Conservation (phyloP, 2,888 invertebrate species). For the Apomyelois bistriatella region DNA sequence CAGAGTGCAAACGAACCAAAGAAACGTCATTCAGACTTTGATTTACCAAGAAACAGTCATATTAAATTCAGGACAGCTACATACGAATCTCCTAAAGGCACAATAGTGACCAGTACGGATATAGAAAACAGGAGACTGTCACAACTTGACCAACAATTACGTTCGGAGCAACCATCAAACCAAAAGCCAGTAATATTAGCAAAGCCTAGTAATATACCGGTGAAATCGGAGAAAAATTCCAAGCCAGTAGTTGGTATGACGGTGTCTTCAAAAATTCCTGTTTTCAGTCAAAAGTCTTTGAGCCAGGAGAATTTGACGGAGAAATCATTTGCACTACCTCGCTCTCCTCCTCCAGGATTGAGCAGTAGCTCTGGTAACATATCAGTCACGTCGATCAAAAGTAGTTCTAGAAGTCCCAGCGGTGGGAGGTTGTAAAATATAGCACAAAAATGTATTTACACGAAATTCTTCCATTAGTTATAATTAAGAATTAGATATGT, state of each 20-base stretch:
- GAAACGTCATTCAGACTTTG: slow-evolving; percentile 75
- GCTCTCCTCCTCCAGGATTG: slow-evolving; percentile 59
- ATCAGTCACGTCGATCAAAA: slow-evolving; percentile 82
- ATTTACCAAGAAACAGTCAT: slow-evolving; percentile 76
- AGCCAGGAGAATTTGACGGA: slow-evolving; percentile 74
- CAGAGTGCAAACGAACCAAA: slow-evolving; percentile 59
- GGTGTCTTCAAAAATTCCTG: slow-evolving; percentile 72
- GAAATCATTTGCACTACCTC: slow-evolving; percentile 58
- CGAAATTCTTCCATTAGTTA: slow-evolving; percentile 12
- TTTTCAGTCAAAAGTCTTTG: slow-evolving; percentile 71
- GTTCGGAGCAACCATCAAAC: slow-evolving; percentile 44
- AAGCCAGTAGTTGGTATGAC: slow-evolving; percentile 44
- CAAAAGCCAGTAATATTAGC: slow-evolving; percentile 61
- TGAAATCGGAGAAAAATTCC: slow-evolving; percentile 56
- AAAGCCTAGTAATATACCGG: slow-evolving; percentile 73
- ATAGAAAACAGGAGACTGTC: slow-evolving; percentile 78
- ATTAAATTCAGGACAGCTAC: slow-evolving; percentile 83
- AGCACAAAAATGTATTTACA: slow-evolving; percentile 4
- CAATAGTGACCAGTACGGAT: slow-evolving; percentile 76
- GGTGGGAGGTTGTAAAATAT: slow-evolving; percentile 57
- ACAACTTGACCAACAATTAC: slow-evolving; percentile 71
- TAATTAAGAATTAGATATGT: slow-evolving; percentile 13
- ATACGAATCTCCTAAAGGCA: slow-evolving; percentile 79
- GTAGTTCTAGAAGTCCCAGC: slow-evolving; percentile 78
- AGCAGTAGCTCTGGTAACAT: slow-evolving; percentile 69